Base-by-base conservation (phyloP, 2,113 vertebrate genomes). In the Ia io region DNA sequence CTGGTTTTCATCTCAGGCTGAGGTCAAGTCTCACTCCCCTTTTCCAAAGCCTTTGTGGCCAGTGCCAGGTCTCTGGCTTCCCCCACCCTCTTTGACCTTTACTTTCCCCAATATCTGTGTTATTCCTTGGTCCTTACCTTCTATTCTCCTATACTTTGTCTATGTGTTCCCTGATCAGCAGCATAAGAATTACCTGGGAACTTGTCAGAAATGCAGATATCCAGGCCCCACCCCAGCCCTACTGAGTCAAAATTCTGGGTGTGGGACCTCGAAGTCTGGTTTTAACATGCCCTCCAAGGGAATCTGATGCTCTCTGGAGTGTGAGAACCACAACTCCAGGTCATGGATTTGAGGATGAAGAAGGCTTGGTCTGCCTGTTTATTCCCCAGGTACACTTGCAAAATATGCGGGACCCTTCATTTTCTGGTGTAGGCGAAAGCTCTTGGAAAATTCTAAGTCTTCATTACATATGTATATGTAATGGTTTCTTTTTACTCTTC, bases 401-500 rank as follows among this genome's bases (percentile, higher is more conserved):
- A 94, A 23, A 42, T 93, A 88, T 82, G 51, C 18, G n/a, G 32
- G 40, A 82, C 14, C 9, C 28, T 77, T 91, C 30, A 83, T 73
- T 79, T 92, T 95, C 59, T 22, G 10, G 30, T 78, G n/a, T 93
- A 56, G 70, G 49, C 90, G 88, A 88, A 87, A 87, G 51, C 9
- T 22, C 79, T 79, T 71, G 56, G 37, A 70, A 93, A 95, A 77
- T 5, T 59, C 40, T 51, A 82, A 84, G n/a, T n/a, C 30, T 90
- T 91, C 49, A 47, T 22, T 76, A 47, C 5, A 22, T 65, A 70
- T 0, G n/a, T 44, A 76, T 17, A 40, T 65, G 2, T 49, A 56
- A 28, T 94, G 59, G 10, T 40, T 96, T 83, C 47, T 69, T 92
- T 92, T 89, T 93, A 93, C 23, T 17, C 0, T 28, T 53, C 14